A percentile compares a stretch with the other conserved stretches of the same genome.
phyloP scores from a whole-genome alignment of 1,140 invertebrate species.

The Megathymus violae region DNA sequence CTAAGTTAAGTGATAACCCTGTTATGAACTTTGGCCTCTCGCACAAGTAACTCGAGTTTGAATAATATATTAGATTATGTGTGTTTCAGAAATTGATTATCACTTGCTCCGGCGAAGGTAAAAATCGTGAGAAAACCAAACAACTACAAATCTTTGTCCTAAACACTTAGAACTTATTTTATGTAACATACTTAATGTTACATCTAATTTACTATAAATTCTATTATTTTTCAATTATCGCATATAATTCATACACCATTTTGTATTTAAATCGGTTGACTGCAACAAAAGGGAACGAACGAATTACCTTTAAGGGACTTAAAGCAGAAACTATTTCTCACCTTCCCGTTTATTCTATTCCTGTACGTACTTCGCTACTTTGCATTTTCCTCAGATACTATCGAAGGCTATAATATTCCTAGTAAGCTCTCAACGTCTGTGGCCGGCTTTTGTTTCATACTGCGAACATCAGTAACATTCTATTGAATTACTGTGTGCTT shows the following conservation, averaged over 20 bases:
- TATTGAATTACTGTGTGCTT: conserved; percentile 56
- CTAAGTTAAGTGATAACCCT: too few relatives aligned
- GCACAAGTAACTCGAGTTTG: too few relatives aligned
- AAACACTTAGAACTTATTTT: too few relatives aligned
- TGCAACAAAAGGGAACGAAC: neutral
- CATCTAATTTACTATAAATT: too few relatives aligned
- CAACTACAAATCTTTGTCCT: too few relatives aligned
- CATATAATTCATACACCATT: neutral
- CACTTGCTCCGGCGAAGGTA: too few relatives aligned
- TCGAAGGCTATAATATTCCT: conserved; percentile 50
- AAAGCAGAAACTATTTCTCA: conserved; percentile 16
- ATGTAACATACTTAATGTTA: too few relatives aligned
- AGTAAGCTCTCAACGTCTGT: conserved; percentile 52
- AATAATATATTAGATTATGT: too few relatives aligned
- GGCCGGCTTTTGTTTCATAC: conserved; percentile 54
- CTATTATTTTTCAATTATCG: too few relatives aligned
- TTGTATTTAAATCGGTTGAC: neutral
- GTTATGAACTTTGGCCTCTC: too few relatives aligned
- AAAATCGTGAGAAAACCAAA: too few relatives aligned
- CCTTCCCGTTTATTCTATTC: conserved; percentile 15
- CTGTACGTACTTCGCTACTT: conserved; percentile 20
- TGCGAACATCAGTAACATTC: conserved; percentile 58
- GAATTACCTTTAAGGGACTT: neutral
- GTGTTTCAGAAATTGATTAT: too few relatives aligned
- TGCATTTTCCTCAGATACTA: conserved; percentile 30